These are phyloP conservation scores for Ctenosaura bakeri DNA, from an alignment of 2,797 vertebrate genomes.

Conservation along the genomic window DNA sequence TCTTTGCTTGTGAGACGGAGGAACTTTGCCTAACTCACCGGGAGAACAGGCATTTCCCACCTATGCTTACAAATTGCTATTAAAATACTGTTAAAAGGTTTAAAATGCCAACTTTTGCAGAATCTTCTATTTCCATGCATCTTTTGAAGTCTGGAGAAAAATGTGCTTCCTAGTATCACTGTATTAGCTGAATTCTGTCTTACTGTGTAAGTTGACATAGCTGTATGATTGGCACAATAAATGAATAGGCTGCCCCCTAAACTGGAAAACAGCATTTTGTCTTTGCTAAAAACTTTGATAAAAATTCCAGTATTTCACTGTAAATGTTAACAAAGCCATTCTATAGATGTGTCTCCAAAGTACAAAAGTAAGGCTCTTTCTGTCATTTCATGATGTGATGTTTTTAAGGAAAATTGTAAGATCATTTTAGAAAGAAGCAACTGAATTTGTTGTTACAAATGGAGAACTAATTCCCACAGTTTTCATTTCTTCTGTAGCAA, in stretches of 20 bases:
- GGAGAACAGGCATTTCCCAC: no score
- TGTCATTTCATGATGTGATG: not conserved
- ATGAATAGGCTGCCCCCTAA: not conserved
- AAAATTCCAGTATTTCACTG: not conserved
- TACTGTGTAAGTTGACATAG: not conserved
- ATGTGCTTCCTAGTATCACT: not conserved
- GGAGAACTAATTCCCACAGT: not conserved
- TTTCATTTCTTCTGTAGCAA: conserved; percentile 12
- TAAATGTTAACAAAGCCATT: not conserved
- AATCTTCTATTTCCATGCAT: not conserved
- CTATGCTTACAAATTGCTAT: no score
- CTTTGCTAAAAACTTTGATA: not conserved
- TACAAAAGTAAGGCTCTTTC: not conserved
- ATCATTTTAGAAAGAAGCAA: not conserved
- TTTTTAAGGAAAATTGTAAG: not conserved
- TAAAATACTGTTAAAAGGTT: not conserved
- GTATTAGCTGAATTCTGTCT: not conserved
- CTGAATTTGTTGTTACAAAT: not conserved
- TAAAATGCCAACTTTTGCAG: not conserved
- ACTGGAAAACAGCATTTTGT: not conserved
- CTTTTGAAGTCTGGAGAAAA: not conserved
- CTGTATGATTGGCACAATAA: not conserved
- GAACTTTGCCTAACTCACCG: not conserved
- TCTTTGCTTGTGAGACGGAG: not conserved
- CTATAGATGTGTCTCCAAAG: not conserved